Percentiles rank a stretch among this genome's conserved stretches.
These are phyloP conservation scores for Timema cristinae DNA, from an alignment of 2,888 invertebrate species.

Conservation along the genomic window DNA sequence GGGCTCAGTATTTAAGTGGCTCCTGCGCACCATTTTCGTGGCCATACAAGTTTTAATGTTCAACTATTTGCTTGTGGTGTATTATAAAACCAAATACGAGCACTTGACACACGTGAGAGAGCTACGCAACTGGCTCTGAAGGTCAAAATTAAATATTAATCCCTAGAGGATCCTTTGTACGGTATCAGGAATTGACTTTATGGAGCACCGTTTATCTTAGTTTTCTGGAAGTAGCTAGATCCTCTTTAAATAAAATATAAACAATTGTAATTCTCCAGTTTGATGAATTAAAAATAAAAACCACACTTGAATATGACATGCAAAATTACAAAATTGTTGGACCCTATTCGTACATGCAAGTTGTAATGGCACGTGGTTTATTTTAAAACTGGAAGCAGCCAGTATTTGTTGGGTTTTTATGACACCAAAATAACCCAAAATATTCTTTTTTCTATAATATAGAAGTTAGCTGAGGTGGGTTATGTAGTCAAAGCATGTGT, in stretches of 20 bases:
- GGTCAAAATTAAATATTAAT: too few species aligned
- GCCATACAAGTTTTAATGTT: too few species aligned
- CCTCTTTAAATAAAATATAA: neutral
- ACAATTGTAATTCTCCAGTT: neutral
- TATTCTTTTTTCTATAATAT: neutral
- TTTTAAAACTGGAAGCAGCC: neutral
- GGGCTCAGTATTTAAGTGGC: too few species aligned
- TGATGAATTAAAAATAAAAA: neutral
- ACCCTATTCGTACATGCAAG: neutral
- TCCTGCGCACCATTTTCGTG: too few species aligned
- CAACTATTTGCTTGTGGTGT: too few species aligned
- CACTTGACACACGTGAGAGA: too few species aligned
- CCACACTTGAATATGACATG: neutral
- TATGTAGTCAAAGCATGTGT: neutral
- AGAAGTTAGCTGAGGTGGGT: neutral
- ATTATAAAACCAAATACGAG: too few species aligned
- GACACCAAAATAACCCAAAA: neutral
- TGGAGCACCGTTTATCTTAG: too few species aligned
- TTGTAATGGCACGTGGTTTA: slow-evolving; percentile 3
- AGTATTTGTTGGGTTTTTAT: neutral
- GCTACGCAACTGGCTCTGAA: too few species aligned
- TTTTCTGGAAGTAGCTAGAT: neutral
- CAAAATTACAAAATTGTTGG: neutral
- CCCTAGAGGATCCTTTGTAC: too few species aligned
- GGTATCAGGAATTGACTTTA: too few species aligned